A percentile compares a stretch with the other conserved stretches of the same genome.
Conservation (phyloP, 2,113 vertebrate genomes). For the Sialia sialis region DNA sequence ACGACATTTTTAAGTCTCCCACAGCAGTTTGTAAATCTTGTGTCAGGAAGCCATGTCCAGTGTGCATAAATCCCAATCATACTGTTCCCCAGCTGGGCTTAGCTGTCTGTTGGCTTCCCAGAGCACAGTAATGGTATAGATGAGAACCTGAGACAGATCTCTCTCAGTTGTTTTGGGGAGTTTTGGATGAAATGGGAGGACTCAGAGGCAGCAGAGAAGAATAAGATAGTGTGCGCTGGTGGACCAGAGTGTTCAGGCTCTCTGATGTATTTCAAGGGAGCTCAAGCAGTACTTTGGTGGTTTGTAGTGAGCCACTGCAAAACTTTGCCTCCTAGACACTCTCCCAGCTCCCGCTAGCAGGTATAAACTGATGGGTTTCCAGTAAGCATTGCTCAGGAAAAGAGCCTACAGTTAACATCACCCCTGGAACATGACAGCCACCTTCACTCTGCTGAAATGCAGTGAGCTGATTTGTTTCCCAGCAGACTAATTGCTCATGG, state of each 20-base stretch:
- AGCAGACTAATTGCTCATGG: constrained; percentile 46
- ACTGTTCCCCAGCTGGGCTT: background rate
- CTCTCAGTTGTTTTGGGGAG: background rate
- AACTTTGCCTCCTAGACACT: background rate
- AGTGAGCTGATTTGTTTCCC: constrained; percentile 34
- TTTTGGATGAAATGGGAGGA: background rate
- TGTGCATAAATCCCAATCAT: rapidly evolving
- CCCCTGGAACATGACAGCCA: background rate
- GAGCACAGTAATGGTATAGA: background rate
- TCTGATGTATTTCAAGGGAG: background rate
- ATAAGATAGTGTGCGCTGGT: background rate
- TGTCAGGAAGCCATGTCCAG: background rate
- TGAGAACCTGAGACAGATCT: background rate
- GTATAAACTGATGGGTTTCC: background rate
- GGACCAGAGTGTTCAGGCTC: background rate
- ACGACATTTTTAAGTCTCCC: background rate
- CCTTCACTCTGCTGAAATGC: background rate
- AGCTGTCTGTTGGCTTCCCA: background rate
- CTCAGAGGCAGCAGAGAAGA: background rate
- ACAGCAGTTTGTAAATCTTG: background rate
- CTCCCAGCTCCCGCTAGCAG: background rate
- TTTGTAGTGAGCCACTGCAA: background rate
- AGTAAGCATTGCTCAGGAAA: background rate
- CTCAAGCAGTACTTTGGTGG: background rate
- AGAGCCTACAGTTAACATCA: background rate